Evolutionary conservation across 2,113 vertebrate species (phyloP).

Genomic region (Eurypyga helias): DNA sequence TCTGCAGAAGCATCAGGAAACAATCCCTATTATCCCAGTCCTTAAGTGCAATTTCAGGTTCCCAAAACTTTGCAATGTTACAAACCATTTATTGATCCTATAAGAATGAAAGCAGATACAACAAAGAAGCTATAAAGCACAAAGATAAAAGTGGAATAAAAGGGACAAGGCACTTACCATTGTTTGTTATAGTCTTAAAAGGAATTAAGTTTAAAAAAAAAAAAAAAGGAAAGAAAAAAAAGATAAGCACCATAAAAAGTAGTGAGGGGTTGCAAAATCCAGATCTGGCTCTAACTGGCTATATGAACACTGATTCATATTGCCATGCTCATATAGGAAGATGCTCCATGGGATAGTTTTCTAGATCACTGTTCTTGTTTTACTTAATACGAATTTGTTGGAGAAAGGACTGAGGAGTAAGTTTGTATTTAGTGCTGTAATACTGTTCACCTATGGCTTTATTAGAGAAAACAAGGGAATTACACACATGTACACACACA

Average conservation of each 20-base stretch:
- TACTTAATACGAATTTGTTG: background rate
- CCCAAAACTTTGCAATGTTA: constrained; percentile 20
- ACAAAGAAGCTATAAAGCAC: constrained; percentile 10
- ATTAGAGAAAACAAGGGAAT: background rate
- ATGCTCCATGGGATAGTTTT: background rate
- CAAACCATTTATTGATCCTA: constrained; percentile 37
- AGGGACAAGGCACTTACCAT: constrained; percentile 39
- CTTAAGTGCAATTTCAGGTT: constrained; percentile 1
- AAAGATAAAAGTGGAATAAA: constrained; percentile 59
- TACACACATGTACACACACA: background rate
- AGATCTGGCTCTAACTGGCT: background rate
- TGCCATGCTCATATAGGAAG: background rate
- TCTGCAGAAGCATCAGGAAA: background rate
- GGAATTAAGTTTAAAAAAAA: background rate
- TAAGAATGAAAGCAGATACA: constrained; percentile 47
- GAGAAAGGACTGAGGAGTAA: background rate
- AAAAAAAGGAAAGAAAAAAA: background rate
- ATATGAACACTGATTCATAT: background rate
- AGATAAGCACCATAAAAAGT: background rate
- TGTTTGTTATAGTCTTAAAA: constrained; percentile 44
- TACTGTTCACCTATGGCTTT: background rate
- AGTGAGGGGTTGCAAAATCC: background rate
- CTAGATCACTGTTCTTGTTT: background rate
- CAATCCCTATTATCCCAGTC: background rate
- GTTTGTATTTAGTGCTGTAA: background rate